Percentiles rank a stretch among this genome's conserved stretches.
Evolutionary conservation across 2,797 vertebrate species (phyloP).

Genomic region (Gouania willdenowi): DNA sequence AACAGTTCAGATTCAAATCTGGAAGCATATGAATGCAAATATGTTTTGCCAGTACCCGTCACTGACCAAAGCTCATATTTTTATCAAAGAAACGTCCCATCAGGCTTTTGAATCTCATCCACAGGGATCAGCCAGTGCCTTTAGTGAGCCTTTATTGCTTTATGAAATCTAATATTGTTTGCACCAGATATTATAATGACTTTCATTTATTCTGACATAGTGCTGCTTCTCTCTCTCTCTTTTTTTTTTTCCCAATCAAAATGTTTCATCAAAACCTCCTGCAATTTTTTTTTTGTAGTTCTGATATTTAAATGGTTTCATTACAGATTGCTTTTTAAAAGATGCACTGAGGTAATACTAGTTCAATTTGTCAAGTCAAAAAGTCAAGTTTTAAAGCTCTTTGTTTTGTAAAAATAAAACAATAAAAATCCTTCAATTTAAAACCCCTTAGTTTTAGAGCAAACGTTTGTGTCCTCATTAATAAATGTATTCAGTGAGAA

Average conservation of each 20-base stretch:
- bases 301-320: conserved; percentile 21
- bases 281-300: conserved; percentile 17
- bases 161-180: conserved; percentile 29
- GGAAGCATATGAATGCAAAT: neutral
- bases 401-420: no score
- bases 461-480: no score
- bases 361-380: no score
- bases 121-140: conserved; percentile 8
- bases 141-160: conserved; percentile 15
- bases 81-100: neutral
- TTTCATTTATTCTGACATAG: conserved; percentile 32
- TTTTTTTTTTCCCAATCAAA: conserved; percentile 41
- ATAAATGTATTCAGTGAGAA: no score
- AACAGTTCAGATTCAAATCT: neutral
- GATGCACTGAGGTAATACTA: no score
- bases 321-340: conserved; percentile 12
- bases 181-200: conserved; percentile 15
- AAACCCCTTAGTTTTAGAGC: no score
- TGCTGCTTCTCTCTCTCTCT: conserved; percentile 18
- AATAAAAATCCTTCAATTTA: no score
- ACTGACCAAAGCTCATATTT: neutral
- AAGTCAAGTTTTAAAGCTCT: no score
- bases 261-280: conserved; percentile 6
- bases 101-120: conserved; percentile 8
- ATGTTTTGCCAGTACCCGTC: neutral